A percentile compares a stretch with the other conserved stretches of the same genome.
Evolutionary conservation across 2,113 vertebrate genomes (phyloP).

Genomic region (Ovibos moschatus): DNA sequence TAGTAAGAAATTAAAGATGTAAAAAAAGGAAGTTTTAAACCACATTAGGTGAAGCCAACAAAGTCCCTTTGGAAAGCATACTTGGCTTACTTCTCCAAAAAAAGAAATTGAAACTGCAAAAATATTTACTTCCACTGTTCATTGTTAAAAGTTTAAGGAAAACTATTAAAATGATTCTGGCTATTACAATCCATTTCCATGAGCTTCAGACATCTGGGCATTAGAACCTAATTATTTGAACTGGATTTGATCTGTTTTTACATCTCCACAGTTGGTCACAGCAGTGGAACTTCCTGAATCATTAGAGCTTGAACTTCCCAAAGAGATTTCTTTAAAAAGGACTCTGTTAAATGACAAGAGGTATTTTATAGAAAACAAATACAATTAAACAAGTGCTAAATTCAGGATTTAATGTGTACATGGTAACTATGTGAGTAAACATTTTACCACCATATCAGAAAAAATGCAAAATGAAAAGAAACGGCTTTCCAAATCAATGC

Average conservation of each 20-base stretch:
- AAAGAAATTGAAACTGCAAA: slow-evolving; percentile 7
- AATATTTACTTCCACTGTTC: slow-evolving; percentile 11
- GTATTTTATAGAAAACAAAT: slow-evolving; percentile 29
- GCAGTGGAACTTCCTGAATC: slow-evolving; percentile 14
- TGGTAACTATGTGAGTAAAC: neutral
- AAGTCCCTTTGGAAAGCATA: slow-evolving; percentile 7
- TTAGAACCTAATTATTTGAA: neutral
- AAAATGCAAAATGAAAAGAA: slow-evolving; percentile 20
- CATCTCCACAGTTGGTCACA: slow-evolving; percentile 13
- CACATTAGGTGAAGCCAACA: neutral
- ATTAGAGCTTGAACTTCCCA: neutral
- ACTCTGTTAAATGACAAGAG: neutral
- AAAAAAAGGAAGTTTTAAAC: slow-evolving; percentile 27
- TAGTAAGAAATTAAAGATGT: slow-evolving; percentile 4
- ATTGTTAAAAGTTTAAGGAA: neutral
- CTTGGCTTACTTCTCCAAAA: slow-evolving; percentile 26
- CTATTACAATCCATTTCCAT: slow-evolving; percentile 12
- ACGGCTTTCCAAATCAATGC: slow-evolving; percentile 11
- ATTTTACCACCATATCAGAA: neutral
- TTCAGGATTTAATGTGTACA: slow-evolving; percentile 7
- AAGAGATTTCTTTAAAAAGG: neutral
- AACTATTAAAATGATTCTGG: neutral
- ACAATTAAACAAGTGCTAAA: neutral
- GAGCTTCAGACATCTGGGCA: slow-evolving; percentile 7
- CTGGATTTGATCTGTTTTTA: slow-evolving; percentile 11